phyloP scores from a whole-genome alignment of 2,113 vertebrate genomes.

The Hemicordylus capensis region DNA sequence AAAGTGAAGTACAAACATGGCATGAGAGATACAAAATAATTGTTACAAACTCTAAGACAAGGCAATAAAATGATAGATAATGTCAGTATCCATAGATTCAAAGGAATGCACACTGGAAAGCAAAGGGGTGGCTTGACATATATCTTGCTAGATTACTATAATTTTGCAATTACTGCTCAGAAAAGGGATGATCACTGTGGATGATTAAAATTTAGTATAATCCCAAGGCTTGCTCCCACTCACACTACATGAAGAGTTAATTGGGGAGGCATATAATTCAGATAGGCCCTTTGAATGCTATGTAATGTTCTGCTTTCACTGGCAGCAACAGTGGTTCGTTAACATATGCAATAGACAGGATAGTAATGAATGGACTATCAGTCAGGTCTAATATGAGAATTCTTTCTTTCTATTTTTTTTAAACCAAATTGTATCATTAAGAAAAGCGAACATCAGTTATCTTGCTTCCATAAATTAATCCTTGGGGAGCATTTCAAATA shows the following conservation, averaged over 20 bases:
- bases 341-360: neutral
- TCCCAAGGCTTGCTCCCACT: neutral
- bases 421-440: neutral
- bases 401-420: neutral
- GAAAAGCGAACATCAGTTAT: neutral
- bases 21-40: neutral
- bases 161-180: neutral
- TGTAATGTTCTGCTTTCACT: neutral
- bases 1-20: neutral
- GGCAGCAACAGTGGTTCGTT: neutral
- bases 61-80: neutral
- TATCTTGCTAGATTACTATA: neutral
- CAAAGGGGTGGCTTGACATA: neutral
- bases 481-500: slow-evolving; percentile 28
- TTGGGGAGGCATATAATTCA: neutral
- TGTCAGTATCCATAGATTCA: neutral
- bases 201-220: neutral
- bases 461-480: slow-evolving; percentile 24
- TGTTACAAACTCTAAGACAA: neutral
- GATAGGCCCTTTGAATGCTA: neutral
- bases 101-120: neutral
- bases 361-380: neutral
- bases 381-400: neutral
- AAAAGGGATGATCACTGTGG: neutral
- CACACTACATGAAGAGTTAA: rapidly evolving